Conservation (phyloP, 2,888 invertebrate genomes). For the Noctuana brunneofusca region DNA sequence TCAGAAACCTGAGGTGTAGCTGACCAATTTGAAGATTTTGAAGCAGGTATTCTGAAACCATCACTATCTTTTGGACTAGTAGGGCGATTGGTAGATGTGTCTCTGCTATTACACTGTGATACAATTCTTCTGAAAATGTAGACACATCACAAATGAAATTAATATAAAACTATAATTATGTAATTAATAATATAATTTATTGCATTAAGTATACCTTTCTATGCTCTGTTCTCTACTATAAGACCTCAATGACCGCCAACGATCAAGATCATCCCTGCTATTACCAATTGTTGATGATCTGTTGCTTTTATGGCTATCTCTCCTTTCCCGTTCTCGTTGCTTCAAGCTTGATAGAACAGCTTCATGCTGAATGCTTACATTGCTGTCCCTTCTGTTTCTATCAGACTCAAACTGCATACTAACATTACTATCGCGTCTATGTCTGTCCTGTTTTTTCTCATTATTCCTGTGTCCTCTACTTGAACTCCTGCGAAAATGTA, state of each 20-base stretch:
- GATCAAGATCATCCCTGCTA: constrained; percentile 74
- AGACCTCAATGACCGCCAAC: constrained; percentile 74
- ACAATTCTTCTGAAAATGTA: constrained; percentile 66
- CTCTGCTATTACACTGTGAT: constrained; percentile 77
- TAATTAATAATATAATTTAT: neutral
- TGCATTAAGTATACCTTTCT: constrained; percentile 65
- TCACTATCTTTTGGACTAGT: constrained; percentile 71
- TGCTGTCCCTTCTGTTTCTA: constrained; percentile 65
- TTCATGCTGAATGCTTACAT: constrained; percentile 69
- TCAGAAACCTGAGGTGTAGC: constrained; percentile 61
- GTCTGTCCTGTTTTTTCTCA: constrained; percentile 66
- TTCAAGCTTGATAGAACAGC: constrained; percentile 55
- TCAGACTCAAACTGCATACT: constrained; percentile 66
- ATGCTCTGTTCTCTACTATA: constrained; percentile 78
- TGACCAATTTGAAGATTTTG: constrained; percentile 60
- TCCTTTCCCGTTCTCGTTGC: constrained; percentile 64
- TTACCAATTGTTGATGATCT: constrained; percentile 75
- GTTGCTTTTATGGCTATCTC: constrained; percentile 74
- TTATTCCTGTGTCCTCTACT: constrained; percentile 70
- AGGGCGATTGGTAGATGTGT: constrained; percentile 66
- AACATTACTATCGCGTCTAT: constrained; percentile 68
- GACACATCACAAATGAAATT: neutral
- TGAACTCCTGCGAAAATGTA: constrained; percentile 60
- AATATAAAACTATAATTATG: neutral
- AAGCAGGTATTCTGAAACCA: constrained; percentile 70